Percentiles rank a stretch among this genome's conserved stretches.
phyloP scores from a whole-genome alignment of 2,113 vertebrate species.

The Mugil cephalus region DNA sequence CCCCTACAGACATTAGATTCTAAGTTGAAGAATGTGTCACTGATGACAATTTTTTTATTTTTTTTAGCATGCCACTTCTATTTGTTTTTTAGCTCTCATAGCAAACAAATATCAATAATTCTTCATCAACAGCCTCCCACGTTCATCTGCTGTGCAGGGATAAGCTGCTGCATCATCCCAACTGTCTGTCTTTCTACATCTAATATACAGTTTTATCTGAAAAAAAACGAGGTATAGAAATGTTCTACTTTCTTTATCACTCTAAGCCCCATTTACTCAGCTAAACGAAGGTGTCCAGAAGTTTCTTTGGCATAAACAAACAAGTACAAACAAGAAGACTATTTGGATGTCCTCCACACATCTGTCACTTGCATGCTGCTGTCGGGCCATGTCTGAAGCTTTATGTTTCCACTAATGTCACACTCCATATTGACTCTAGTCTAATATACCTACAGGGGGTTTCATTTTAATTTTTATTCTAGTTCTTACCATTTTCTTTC shows the following conservation, averaged over 20 bases:
- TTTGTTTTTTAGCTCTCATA: constrained; percentile 25
- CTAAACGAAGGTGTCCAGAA: background rate
- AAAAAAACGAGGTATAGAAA: background rate
- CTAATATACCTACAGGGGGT: constrained; percentile 27
- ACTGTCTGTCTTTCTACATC: constrained; percentile 18
- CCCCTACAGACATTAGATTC: background rate
- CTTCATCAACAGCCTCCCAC: constrained; percentile 55
- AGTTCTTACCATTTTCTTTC: background rate
- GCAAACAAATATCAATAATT: constrained; percentile 51
- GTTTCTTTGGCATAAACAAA: background rate
- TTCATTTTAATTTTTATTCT: constrained; percentile 20
- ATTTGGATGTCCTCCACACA: background rate
- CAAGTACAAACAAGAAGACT: background rate
- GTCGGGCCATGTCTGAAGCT: constrained; percentile 16
- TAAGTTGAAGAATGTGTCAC: constrained; percentile 18
- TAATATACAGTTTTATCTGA: background rate
- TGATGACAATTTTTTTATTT: too few species aligned
- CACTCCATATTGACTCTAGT: constrained; percentile 20
- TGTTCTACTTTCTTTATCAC: background rate
- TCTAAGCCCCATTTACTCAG: background rate
- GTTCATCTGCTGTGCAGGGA: constrained; percentile 47
- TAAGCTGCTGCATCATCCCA: constrained; percentile 40
- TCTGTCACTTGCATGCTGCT: constrained; percentile 13
- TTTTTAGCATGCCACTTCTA: constrained; percentile 2
- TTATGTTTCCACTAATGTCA: background rate